A percentile compares a stretch with the other conserved stretches of the same genome.
Conservation (phyloP, 2,797 vertebrate genomes). For the Limosa lapponica region DNA sequence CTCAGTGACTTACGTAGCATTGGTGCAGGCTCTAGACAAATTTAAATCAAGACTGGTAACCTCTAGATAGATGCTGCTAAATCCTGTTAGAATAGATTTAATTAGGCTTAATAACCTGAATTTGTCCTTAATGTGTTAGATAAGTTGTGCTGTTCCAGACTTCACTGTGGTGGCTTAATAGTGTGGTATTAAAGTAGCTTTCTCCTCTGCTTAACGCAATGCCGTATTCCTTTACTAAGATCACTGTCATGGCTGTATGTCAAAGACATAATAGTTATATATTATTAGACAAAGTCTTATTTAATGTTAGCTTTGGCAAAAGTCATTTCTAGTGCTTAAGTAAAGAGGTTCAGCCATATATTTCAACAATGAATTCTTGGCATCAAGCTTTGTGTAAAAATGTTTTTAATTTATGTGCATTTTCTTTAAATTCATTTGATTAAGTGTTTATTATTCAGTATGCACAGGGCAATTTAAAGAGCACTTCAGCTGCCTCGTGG, state of each 20-base stretch:
- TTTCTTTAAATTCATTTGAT: background rate
- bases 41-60: background rate
- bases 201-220: background rate
- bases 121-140: background rate
- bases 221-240: background rate
- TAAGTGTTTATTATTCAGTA: background rate
- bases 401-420: background rate
- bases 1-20: background rate
- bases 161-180: background rate
- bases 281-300: background rate
- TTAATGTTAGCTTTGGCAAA: conserved; percentile 3
- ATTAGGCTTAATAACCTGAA: conserved; percentile 27
- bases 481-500: background rate
- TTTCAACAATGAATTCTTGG: background rate
- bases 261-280: background rate
- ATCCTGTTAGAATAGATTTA: conserved; percentile 10
- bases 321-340: background rate
- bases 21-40: background rate
- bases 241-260: background rate
- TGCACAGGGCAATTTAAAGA: background rate
- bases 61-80: background rate
- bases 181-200: background rate
- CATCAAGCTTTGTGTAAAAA: background rate
- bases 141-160: background rate
- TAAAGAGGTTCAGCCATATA: background rate